Evolutionary conservation across 2,113 vertebrate species (phyloP).

Genomic region (Bungarus multicinctus): DNA sequence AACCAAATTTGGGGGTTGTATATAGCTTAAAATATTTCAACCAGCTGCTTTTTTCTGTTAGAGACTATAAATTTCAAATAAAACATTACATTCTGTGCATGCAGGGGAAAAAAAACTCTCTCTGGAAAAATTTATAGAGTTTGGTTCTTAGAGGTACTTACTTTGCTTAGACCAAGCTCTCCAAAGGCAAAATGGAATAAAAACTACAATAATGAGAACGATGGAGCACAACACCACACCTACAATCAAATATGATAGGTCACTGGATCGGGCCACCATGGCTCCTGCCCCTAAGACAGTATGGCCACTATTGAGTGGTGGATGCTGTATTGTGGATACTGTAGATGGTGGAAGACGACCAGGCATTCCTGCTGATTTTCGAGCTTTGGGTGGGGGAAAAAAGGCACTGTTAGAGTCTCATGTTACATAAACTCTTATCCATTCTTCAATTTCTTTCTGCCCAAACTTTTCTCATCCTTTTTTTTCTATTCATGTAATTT

Average conservation of each 20-base stretch:
- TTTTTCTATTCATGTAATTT: neutral
- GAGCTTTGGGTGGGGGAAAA: constrained; percentile 61
- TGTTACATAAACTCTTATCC: neutral
- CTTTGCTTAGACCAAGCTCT: constrained; percentile 97
- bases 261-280: constrained; percentile 84
- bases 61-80: neutral
- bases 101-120: neutral
- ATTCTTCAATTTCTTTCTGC: neutral
- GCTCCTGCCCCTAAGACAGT: constrained; percentile 63
- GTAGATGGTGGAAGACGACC: constrained; percentile 75
- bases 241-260: constrained; percentile 92
- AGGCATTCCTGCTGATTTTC: constrained; percentile 69
- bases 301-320: constrained; percentile 48
- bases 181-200: constrained; percentile 97
- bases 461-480: neutral
- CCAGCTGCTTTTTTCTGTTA: too few species aligned
- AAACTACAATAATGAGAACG: constrained; percentile 90
- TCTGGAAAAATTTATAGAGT: neutral
- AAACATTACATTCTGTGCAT: neutral
- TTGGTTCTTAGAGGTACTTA: constrained; percentile 66
- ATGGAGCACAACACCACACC: constrained; percentile 87
- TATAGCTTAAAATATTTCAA: neutral
- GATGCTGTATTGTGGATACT: constrained; percentile 65
- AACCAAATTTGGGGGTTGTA: neutral
- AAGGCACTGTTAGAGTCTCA: neutral